phyloP scores from a whole-genome alignment of 2,797 vertebrate genomes.

The Pangasius djambal region DNA sequence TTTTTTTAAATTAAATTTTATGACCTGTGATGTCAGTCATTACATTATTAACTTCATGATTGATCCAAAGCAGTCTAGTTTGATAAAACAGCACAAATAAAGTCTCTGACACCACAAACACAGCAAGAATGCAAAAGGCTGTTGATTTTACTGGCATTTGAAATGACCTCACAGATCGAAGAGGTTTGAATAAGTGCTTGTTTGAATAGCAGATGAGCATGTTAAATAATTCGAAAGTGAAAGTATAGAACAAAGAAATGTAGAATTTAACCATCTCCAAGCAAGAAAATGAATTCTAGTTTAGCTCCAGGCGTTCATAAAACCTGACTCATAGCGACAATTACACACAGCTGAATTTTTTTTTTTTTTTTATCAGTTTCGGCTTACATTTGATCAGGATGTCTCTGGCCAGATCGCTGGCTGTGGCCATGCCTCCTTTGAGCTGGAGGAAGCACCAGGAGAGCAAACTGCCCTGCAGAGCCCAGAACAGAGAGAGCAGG shows the following conservation, averaged over 20 bases:
- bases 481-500: constrained; percentile 92
- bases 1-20: neutral
- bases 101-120: neutral
- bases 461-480: constrained; percentile 92
- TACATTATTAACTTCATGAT: too few relatives aligned
- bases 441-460: constrained; percentile 97
- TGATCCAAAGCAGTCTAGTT: neutral
- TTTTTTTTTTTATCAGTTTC: too few relatives aligned
- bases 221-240: neutral
- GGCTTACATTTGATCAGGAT: constrained; percentile 89
- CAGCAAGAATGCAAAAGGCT: neutral
- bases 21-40: neutral
- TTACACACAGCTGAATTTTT: neutral
- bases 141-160: neutral
- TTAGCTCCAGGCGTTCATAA: neutral
- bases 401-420: constrained; percentile 81
- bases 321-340: neutral
- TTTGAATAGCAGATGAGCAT: too few relatives aligned
- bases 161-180: neutral
- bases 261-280: neutral
- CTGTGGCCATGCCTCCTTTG: constrained; percentile 74
- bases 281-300: neutral
- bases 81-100: neutral
- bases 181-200: neutral
- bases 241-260: neutral